These are phyloP conservation scores for Grammomys surdaster DNA, from an alignment of 2,113 vertebrate species.

Conservation along the genomic window DNA sequence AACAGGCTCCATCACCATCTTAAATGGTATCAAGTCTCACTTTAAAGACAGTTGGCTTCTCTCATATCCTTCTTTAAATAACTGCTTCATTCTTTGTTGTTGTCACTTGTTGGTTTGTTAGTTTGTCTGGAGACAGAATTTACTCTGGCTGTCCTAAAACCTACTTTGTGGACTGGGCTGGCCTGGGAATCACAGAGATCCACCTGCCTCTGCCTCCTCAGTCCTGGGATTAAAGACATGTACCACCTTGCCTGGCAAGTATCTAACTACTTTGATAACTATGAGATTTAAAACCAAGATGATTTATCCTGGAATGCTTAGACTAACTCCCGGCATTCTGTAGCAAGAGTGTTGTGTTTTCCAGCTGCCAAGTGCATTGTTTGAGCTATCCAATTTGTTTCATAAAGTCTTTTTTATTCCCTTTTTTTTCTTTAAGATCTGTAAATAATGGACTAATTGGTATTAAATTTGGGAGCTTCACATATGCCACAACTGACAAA, in stretches of 20 bases:
- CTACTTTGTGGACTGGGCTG: background rate
- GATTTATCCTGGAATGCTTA: background rate
- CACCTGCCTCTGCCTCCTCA: background rate
- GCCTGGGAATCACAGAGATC: background rate
- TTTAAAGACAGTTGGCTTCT: slow-evolving; percentile 38
- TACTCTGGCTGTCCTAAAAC: background rate
- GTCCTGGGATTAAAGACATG: background rate
- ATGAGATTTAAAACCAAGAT: slow-evolving; percentile 28
- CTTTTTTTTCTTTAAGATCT: slow-evolving; percentile 86
- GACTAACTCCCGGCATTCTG: background rate
- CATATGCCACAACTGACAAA: slow-evolving; percentile 89
- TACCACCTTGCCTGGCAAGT: background rate
- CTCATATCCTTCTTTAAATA: background rate
- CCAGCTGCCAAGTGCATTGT: background rate
- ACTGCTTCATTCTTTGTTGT: background rate
- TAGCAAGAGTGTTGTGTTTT: background rate
- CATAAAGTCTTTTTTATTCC: slow-evolving; percentile 2
- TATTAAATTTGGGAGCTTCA: slow-evolving; percentile 90
- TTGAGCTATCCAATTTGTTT: slow-evolving; percentile 12
- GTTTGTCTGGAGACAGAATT: background rate
- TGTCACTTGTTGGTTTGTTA: background rate
- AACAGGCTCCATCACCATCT: background rate
- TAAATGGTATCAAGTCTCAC: slow-evolving; percentile 32
- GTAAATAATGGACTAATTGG: slow-evolving; percentile 90
- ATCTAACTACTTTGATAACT: background rate